Percentiles rank a stretch among this genome's conserved stretches.
Evolutionary conservation across 1,140 invertebrate species (phyloP).

Genomic region (Riptortus pedestris): DNA sequence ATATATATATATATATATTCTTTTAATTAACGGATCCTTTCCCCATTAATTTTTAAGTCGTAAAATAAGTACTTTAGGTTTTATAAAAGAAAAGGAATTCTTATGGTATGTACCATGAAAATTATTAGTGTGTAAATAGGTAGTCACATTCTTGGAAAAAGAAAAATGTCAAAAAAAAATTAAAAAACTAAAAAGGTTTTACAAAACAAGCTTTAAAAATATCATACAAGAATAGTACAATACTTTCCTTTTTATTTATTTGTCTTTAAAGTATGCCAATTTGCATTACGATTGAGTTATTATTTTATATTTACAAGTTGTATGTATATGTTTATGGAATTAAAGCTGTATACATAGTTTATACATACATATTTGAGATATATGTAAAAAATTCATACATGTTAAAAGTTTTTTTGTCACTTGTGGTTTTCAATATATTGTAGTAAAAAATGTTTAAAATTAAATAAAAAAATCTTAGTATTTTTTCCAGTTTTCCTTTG

Average conservation of each 20-base stretch:
- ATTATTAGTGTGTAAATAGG: constrained; percentile 6
- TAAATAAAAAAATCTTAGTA: constrained; percentile 4
- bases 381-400: constrained; percentile 5
- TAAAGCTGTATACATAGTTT: constrained; percentile 1
- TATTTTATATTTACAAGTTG: too few relatives aligned
- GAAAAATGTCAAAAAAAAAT: neutral
- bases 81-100: neutral
- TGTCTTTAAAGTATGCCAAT: too few relatives aligned
- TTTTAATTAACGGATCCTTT: constrained; percentile 1
- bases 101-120: neutral
- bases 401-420: neutral
- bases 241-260: too few relatives aligned
- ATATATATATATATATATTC: neutral
- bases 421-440: constrained; percentile 8
- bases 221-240: too few relatives aligned
- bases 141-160: constrained; percentile 1
- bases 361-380: neutral
- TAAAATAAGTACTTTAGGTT: constrained; percentile 1
- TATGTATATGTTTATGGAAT: too few relatives aligned
- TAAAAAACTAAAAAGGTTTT: too few relatives aligned
- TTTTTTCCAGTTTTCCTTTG: too few relatives aligned
- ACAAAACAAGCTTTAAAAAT: too few relatives aligned
- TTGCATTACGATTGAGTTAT: too few relatives aligned
- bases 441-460: constrained; percentile 2
- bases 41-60: neutral